These are phyloP conservation scores for Trinectes maculatus DNA, from an alignment of 2,113 vertebrate species.

Conservation along the genomic window DNA sequence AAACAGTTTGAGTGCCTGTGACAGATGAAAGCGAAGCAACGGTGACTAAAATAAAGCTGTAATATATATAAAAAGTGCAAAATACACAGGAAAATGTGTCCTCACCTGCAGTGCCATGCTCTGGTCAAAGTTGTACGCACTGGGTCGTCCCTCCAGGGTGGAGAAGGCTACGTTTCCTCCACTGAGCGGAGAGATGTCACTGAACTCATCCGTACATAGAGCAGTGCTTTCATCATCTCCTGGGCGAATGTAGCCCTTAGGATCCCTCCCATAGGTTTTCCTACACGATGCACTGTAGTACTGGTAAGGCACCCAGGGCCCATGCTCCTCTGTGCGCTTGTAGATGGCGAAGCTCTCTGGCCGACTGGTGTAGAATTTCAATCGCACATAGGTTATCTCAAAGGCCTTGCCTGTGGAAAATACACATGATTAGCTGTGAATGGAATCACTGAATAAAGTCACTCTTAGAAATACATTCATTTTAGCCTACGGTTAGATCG, in stretches of 20 bases:
- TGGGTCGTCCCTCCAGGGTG: conserved; percentile 93
- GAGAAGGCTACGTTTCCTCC: conserved; percentile 97
- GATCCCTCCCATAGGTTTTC: conserved; percentile 82
- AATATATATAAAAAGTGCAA: too few species aligned
- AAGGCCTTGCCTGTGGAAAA: conserved; percentile 90
- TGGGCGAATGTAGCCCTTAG: conserved; percentile 79
- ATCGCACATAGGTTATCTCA: conserved; percentile 91
- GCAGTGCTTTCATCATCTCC: conserved; percentile 89
- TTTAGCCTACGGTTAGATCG: conserved; percentile 26
- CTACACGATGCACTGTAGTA: conserved; percentile 92
- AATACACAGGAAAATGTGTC: neutral
- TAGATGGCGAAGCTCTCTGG: conserved; percentile 96
- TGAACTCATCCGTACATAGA: conserved; percentile 93
- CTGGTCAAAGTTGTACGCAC: conserved; percentile 93
- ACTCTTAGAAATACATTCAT: conserved; percentile 13
- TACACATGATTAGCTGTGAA: conserved; percentile 31
- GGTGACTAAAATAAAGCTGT: too few species aligned
- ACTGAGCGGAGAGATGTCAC: conserved; percentile 93
- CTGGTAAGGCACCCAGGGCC: conserved; percentile 92
- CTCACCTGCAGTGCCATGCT: conserved; percentile 88
- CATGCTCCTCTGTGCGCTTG: conserved; percentile 77
- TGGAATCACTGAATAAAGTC: conserved; percentile 13
- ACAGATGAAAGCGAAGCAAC: too few species aligned
- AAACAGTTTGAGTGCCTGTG: too few species aligned
- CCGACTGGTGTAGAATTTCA: conserved; percentile 95